Percentiles rank a stretch among this genome's conserved stretches.
These are phyloP conservation scores for Vireo altiloquus DNA, from an alignment of 2,113 vertebrate genomes.

Conservation along the genomic window DNA sequence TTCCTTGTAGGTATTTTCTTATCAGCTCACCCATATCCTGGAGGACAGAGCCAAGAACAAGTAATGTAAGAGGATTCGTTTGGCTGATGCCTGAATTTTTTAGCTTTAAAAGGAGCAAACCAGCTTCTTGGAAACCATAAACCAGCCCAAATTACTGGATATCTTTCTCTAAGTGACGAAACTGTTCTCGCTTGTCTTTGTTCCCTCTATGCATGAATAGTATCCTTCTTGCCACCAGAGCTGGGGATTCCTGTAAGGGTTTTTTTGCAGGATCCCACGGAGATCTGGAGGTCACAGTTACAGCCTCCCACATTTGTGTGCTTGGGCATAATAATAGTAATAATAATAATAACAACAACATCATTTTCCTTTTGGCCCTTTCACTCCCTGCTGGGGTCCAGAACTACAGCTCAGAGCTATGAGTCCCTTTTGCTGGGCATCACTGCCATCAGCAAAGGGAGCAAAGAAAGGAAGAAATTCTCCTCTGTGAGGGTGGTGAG, in stretches of 20 bases:
- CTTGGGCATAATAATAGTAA: neutral
- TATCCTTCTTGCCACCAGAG: neutral
- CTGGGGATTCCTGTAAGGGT: neutral
- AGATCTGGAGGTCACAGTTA: neutral
- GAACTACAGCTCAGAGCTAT: neutral
- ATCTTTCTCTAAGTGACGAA: neutral
- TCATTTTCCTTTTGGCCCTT: neutral
- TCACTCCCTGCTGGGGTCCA: neutral
- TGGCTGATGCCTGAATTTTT: neutral
- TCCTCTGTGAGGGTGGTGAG: neutral
- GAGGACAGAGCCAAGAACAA: constrained; percentile 85
- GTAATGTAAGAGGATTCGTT: constrained; percentile 80
- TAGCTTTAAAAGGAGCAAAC: neutral
- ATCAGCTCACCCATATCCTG: constrained; percentile 91
- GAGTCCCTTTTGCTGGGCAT: neutral
- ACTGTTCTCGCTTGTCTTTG: neutral
- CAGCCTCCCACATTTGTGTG: neutral
- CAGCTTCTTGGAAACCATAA: neutral
- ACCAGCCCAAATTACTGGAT: neutral
- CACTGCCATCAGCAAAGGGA: neutral
- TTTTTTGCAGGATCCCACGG: neutral
- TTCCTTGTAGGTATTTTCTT: constrained; percentile 83
- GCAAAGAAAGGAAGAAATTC: neutral
- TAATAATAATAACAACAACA: neutral
- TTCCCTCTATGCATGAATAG: neutral